Evolutionary conservation across 2,113 vertebrate genomes (phyloP).

Genomic region (Toxostoma redivivum): DNA sequence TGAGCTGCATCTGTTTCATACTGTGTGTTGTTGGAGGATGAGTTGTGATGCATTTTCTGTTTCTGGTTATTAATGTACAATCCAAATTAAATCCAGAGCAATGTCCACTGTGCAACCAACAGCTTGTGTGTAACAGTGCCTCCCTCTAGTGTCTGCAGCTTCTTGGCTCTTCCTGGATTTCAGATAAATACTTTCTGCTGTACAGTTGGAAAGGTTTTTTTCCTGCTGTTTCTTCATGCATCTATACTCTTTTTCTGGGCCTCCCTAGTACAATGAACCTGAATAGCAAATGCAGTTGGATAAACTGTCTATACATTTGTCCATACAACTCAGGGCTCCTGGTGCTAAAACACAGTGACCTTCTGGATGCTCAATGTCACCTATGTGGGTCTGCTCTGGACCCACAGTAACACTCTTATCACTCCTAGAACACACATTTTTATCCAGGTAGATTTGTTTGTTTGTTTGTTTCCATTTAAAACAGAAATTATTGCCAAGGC

Average conservation of each 20-base stretch:
- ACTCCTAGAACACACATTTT: neutral
- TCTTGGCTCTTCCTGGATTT: neutral
- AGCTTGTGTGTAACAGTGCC: neutral
- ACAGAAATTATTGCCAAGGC: neutral
- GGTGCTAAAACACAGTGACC: neutral
- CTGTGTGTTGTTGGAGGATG: neutral
- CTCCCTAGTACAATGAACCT: neutral
- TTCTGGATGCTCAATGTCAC: neutral
- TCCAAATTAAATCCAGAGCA: neutral
- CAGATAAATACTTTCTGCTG: neutral
- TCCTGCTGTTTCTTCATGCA: neutral
- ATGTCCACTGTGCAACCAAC: neutral
- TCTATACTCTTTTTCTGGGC: neutral
- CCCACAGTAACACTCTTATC: neutral
- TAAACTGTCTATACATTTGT: neutral
- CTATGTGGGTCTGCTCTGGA: neutral
- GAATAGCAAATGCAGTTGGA: neutral
- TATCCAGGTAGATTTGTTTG: neutral
- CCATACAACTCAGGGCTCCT: neutral
- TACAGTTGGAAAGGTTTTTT: neutral
- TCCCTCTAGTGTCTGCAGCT: conserved; percentile 37
- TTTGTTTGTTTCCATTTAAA: neutral
- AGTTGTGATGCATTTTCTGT: neutral
- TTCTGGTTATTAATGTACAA: neutral
- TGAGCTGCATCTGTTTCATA: neutral